Conservation (phyloP, 1,140 invertebrate species). For the Bombus picipes region DNA sequence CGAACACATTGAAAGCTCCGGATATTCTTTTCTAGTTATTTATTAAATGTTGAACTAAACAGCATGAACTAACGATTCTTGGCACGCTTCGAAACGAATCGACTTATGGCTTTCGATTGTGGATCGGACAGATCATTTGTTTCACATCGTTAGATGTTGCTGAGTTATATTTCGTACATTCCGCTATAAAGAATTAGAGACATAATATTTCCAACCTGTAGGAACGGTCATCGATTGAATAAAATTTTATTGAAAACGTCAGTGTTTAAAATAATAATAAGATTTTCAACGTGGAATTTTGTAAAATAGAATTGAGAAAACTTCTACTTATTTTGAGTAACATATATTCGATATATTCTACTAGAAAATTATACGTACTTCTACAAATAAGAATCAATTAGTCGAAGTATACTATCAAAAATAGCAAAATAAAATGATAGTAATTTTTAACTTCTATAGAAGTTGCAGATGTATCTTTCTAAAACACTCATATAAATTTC, state of each 20-base stretch:
- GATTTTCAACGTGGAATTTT: background rate
- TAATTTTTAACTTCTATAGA: background rate
- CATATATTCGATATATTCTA: background rate
- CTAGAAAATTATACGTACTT: background rate
- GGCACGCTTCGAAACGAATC: conserved; percentile 43
- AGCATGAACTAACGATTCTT: conserved; percentile 12
- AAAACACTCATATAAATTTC: too few species aligned
- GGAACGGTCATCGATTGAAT: too few species aligned
- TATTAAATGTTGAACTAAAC: conserved; percentile 58
- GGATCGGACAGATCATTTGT: conserved; percentile 20
- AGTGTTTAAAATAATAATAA: background rate
- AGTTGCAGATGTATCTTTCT: too few species aligned
- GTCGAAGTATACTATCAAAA: background rate
- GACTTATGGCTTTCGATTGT: conserved; percentile 43
- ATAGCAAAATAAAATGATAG: background rate
- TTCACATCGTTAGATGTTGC: background rate
- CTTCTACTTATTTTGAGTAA: background rate
- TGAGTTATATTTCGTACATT: background rate
- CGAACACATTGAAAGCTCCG: conserved; percentile 17
- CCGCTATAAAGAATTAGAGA: too few species aligned
- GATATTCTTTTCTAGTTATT: conserved; percentile 58
- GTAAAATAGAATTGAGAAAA: background rate
- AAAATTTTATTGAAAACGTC: background rate
- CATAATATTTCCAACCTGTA: background rate
- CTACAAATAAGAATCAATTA: too few species aligned